Conservation (phyloP, 2,113 vertebrate genomes). For the Aldabrachelys gigantea region DNA sequence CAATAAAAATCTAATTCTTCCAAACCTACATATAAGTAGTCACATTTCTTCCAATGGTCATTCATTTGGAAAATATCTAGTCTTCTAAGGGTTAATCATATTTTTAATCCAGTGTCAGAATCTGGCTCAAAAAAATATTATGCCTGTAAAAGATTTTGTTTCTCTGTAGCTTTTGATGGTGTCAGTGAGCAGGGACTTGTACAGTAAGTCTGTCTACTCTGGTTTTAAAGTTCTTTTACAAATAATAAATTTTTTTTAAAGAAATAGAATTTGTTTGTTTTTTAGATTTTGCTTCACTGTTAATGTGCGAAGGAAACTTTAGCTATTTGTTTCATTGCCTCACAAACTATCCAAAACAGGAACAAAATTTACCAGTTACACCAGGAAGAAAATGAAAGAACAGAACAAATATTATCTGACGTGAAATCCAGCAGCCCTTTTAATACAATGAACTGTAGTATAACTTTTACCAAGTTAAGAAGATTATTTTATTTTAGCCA, state of each 20-base stretch:
- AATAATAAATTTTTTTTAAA: background rate
- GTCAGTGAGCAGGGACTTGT: background rate
- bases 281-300: background rate
- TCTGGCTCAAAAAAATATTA: background rate
- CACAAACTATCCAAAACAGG: background rate
- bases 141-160: background rate
- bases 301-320: background rate
- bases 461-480: conserved; percentile 39
- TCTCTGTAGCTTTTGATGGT: background rate
- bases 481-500: conserved; percentile 58
- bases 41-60: background rate
- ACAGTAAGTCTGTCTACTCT: background rate
- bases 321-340: conserved; percentile 8
- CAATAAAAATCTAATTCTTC: background rate
- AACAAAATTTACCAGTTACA: conserved; percentile 28
- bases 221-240: background rate
- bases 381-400: conserved; percentile 30
- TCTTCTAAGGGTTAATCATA: background rate
- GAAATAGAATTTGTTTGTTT: background rate
- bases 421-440: background rate
- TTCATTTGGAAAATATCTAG: background rate
- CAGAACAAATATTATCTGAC: conserved; percentile 14
- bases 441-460: conserved; percentile 35
- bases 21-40: background rate
- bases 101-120: background rate